phyloP scores from a whole-genome alignment of 2,888 invertebrate genomes.

The Teinopalpus imperialis region DNA sequence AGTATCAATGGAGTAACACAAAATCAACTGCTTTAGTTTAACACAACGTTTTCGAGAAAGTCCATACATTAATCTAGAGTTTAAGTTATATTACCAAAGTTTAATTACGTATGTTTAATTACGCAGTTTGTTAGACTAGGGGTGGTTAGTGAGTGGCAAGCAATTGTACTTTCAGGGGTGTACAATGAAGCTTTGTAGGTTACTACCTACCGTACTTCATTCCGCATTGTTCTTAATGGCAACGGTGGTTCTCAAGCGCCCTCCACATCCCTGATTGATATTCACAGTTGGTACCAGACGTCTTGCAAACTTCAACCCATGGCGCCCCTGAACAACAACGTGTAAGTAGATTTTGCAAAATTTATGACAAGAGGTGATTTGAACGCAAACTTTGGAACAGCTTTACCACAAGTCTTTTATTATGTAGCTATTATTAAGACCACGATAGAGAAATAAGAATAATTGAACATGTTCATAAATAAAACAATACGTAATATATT shows the following conservation, averaged over 20 bases:
- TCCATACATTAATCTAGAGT: too few relatives aligned
- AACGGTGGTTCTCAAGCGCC: slow-evolving; percentile 55
- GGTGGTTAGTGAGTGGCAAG: slow-evolving; percentile 13
- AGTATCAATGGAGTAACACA: too few relatives aligned
- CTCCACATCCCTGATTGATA: slow-evolving; percentile 65
- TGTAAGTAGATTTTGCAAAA: slow-evolving; percentile 34
- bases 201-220: slow-evolving; percentile 50
- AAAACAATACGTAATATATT: too few relatives aligned
- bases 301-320: slow-evolving; percentile 51
- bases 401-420: slow-evolving; percentile 22
- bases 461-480: background rate
- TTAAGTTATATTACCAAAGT: too few relatives aligned
- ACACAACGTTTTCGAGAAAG: too few relatives aligned
- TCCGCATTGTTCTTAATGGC: slow-evolving; percentile 67
- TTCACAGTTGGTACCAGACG: slow-evolving; percentile 54
- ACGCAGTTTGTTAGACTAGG: slow-evolving; percentile 11
- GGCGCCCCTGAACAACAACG: slow-evolving; percentile 34
- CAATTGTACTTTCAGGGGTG: slow-evolving; percentile 30
- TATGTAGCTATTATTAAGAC: slow-evolving; percentile 15
- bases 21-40: too few relatives aligned
- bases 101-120: slow-evolving; percentile 14
- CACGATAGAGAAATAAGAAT: slow-evolving; percentile 5
- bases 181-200: slow-evolving; percentile 49
- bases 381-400: slow-evolving; percentile 29
- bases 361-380: slow-evolving; percentile 36